phyloP scores from a whole-genome alignment of 1,140 invertebrate genomes.

The Aphidius ervi region DNA sequence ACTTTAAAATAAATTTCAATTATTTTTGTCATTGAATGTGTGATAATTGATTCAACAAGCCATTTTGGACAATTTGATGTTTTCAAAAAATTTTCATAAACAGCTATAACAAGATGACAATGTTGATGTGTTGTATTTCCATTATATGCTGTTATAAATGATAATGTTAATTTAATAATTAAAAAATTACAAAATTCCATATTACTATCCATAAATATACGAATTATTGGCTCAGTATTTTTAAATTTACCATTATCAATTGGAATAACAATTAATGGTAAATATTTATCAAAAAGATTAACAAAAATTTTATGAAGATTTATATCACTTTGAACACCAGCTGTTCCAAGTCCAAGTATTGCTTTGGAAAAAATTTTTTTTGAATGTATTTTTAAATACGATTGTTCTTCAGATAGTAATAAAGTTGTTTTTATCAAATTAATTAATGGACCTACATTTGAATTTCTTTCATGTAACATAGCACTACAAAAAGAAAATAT shows the following conservation, averaged over 20 bases:
- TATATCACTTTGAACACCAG: conserved; percentile 40
- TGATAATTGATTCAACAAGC: conserved; percentile 37
- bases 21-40: conserved; percentile 33
- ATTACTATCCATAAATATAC: conserved; percentile 40
- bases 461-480: conserved; percentile 42
- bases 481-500: conserved; percentile 40
- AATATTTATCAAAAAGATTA: conserved; percentile 44
- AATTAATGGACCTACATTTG: conserved; percentile 38
- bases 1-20: conserved; percentile 43
- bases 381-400: conserved; percentile 32
- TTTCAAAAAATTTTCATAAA: conserved; percentile 11
- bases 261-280: conserved; percentile 25
- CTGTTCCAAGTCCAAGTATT: conserved; percentile 40
- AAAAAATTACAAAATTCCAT: conserved; percentile 34
- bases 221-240: conserved; percentile 36
- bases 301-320: conserved; percentile 38
- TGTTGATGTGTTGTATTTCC: conserved; percentile 41
- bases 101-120: conserved; percentile 43
- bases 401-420: conserved; percentile 36
- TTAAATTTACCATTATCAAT: conserved; percentile 16
- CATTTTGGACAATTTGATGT: conserved; percentile 16
- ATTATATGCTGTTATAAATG: conserved; percentile 36
- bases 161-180: conserved; percentile 36
- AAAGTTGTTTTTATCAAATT: conserved; percentile 37
- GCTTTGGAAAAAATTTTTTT: conserved; percentile 46